phyloP scores from a whole-genome alignment of 2,797 vertebrate species.

The Brachyrhaphis roseni region DNA sequence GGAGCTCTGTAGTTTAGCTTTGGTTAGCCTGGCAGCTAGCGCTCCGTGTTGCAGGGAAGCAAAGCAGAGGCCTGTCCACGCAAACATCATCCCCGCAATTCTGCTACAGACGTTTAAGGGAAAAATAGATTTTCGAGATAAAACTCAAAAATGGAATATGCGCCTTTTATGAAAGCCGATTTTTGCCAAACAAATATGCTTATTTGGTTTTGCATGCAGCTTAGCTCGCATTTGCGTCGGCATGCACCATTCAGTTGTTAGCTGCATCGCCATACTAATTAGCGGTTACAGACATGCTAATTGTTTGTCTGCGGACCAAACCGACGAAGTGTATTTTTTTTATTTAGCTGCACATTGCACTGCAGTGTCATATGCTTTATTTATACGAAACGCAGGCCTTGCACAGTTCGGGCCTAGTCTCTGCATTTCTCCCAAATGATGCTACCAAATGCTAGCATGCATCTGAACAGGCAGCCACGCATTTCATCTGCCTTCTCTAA shows the following conservation, averaged over 20 bases:
- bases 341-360: not conserved
- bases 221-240: slow-evolving; percentile 64
- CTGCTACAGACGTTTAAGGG: not conserved
- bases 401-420: slow-evolving; percentile 58
- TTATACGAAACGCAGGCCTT: slow-evolving; percentile 38
- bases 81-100: slow-evolving; percentile 30
- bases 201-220: slow-evolving; percentile 57
- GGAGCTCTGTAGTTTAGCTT: slow-evolving; percentile 53
- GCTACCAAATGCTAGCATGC: slow-evolving; percentile 66
- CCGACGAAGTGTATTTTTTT: not conserved
- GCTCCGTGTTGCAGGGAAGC: slow-evolving; percentile 52
- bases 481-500: slow-evolving; percentile 44
- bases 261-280: slow-evolving; percentile 58
- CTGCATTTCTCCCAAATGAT: slow-evolving; percentile 59
- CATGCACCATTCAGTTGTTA: slow-evolving; percentile 65
- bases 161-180: not conserved
- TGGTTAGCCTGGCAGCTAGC: slow-evolving; percentile 71
- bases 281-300: slow-evolving; percentile 31
- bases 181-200: slow-evolving; percentile 25
- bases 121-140: not conserved
- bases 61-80: slow-evolving; percentile 59
- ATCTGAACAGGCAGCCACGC: slow-evolving; percentile 47
- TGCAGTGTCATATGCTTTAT: not conserved
- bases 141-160: not conserved
- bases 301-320: slow-evolving; percentile 5